Conservation (phyloP, 1,140 invertebrate species). For the Trinorchestia longiramus region DNA sequence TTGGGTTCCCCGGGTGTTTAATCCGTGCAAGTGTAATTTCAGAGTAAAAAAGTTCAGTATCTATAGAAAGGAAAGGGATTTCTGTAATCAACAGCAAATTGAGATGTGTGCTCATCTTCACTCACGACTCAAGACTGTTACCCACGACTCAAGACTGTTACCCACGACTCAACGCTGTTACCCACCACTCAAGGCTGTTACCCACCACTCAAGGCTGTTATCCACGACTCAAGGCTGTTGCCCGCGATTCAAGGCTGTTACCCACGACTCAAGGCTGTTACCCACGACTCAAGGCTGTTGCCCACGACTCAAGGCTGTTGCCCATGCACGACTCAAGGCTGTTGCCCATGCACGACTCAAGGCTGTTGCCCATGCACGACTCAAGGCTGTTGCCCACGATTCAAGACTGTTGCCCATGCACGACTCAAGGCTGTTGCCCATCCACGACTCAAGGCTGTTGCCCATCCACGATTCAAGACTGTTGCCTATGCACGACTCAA, state of each 20-base stretch:
- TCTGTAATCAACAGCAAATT: no score
- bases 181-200: background rate
- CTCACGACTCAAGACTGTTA: background rate
- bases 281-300: background rate
- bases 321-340: background rate
- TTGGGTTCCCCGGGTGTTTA: no score
- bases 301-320: background rate
- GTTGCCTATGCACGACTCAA: no score
- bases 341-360: no score
- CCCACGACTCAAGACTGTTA: background rate
- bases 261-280: background rate
- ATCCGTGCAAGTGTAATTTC: no score
- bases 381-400: background rate
- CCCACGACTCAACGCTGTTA: background rate
- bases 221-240: background rate
- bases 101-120: no score
- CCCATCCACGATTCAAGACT: no score
- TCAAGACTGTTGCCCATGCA: background rate
- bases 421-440: no score
- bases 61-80: no score
- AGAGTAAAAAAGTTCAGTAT: no score
- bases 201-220: background rate
- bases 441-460: no score
- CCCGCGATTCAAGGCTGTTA: background rate
- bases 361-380: background rate